Evolutionary conservation across 2,797 vertebrate genomes (phyloP).

Genomic region (Epinephelus coioides): DNA sequence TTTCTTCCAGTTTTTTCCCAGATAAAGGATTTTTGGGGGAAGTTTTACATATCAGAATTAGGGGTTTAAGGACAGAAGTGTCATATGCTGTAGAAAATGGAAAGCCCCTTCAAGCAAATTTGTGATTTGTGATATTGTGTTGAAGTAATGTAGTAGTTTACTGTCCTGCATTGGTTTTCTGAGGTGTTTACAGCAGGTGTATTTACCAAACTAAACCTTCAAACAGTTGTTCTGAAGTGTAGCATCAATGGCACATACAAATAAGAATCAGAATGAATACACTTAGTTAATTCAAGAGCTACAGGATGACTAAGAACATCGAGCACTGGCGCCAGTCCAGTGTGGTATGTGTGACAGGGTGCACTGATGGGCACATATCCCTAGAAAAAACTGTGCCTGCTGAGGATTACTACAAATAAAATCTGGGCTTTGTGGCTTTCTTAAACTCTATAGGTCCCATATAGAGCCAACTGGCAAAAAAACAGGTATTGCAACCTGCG

Average conservation of each 20-base stretch:
- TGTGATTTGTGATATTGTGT: background rate
- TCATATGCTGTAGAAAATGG: too few species aligned
- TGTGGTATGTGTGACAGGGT: conserved; percentile 26
- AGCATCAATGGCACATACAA: background rate
- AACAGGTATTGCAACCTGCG: conserved; percentile 12
- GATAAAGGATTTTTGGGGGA: too few species aligned
- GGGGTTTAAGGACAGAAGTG: too few species aligned
- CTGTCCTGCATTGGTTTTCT: background rate
- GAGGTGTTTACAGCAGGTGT: background rate
- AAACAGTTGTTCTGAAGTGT: background rate
- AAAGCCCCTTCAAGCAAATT: too few species aligned
- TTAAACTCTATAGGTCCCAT: conserved; percentile 11
- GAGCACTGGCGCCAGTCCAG: conserved; percentile 6
- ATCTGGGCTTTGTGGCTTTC: conserved; percentile 14
- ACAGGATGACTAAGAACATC: conserved; percentile 12
- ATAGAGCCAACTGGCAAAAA: background rate
- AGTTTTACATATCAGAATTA: too few species aligned
- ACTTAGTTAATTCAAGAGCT: background rate
- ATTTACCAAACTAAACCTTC: background rate
- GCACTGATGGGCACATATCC: conserved; percentile 16
- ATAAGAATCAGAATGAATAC: background rate
- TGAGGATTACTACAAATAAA: conserved; percentile 33
- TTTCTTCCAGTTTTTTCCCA: too few species aligned
- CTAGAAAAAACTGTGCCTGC: conserved; percentile 14
- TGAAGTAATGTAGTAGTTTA: background rate